phyloP scores from a whole-genome alignment of 2,888 invertebrate species.

The Trissolcus brochymenae region DNA sequence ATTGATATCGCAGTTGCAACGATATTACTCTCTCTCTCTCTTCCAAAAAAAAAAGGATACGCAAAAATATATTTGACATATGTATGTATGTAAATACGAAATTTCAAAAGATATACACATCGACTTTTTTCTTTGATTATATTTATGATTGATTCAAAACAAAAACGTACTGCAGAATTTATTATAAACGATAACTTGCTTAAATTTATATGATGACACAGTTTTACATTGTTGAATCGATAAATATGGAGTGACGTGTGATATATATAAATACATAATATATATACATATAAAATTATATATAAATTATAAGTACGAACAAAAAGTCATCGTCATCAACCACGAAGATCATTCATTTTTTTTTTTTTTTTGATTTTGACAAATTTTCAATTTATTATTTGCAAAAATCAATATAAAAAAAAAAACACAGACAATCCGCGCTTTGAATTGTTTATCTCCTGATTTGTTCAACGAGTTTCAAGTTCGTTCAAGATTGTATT shows the following conservation, averaged over 20 bases:
- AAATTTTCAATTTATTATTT: neutral
- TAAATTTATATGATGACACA: slow-evolving; percentile 58
- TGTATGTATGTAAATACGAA: slow-evolving; percentile 61
- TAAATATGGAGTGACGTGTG: slow-evolving; percentile 58
- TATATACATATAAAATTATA: slow-evolving; percentile 44
- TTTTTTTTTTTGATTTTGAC: neutral
- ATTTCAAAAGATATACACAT: slow-evolving; percentile 55
- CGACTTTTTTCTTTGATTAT: slow-evolving; percentile 56
- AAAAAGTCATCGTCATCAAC: neutral
- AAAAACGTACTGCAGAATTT: slow-evolving; percentile 54
- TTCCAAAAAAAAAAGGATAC: slow-evolving; percentile 35
- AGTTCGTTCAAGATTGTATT: too few species aligned
- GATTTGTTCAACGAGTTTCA: too few species aligned
- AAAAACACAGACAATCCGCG: too few species aligned
- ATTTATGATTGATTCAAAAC: slow-evolving; percentile 41
- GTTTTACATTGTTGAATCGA: slow-evolving; percentile 57
- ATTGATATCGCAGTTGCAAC: slow-evolving; percentile 46
- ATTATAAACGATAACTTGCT: slow-evolving; percentile 52
- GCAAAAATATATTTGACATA: slow-evolving; percentile 58
- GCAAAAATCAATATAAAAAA: too few species aligned
- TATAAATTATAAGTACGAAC: slow-evolving; percentile 18
- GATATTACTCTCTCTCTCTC: slow-evolving; percentile 43
- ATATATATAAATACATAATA: slow-evolving; percentile 54
- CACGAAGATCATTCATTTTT: neutral
- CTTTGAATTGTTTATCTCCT: too few species aligned